Conservation (phyloP, 2,113 vertebrate species). For the Bombycilla garrulus region DNA sequence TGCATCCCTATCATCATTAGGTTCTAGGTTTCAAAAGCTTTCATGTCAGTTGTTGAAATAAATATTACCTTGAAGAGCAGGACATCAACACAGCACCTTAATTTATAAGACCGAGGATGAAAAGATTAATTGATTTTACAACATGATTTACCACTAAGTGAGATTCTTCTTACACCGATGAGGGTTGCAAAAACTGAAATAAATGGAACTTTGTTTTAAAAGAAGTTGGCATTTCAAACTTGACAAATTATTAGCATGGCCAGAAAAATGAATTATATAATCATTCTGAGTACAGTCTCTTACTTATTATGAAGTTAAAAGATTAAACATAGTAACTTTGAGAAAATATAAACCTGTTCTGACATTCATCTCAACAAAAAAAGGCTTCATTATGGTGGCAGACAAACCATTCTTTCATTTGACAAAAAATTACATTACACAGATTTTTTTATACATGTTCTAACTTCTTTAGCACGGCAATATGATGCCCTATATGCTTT, state of each 20-base stretch:
- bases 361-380: background rate
- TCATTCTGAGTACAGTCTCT: background rate
- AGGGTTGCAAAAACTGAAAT: background rate
- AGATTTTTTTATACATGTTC: background rate
- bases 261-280: background rate
- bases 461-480: conserved; percentile 20
- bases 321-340: background rate
- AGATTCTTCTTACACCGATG: background rate
- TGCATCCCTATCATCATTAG: background rate
- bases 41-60: background rate
- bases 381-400: background rate
- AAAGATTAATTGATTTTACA: background rate
- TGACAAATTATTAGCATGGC: background rate
- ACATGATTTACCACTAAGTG: background rate
- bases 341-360: background rate
- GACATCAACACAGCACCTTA: background rate
- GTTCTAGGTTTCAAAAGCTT: background rate
- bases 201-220: background rate
- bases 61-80: background rate
- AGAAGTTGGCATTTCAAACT: background rate
- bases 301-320: background rate
- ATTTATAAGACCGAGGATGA: fast-evolving
- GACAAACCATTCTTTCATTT: conserved; percentile 12
- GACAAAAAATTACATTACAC: conserved; percentile 32
- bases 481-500: conserved; percentile 5